Base-by-base conservation (phyloP, 2,797 vertebrate genomes). In the Danio kyathit region DNA sequence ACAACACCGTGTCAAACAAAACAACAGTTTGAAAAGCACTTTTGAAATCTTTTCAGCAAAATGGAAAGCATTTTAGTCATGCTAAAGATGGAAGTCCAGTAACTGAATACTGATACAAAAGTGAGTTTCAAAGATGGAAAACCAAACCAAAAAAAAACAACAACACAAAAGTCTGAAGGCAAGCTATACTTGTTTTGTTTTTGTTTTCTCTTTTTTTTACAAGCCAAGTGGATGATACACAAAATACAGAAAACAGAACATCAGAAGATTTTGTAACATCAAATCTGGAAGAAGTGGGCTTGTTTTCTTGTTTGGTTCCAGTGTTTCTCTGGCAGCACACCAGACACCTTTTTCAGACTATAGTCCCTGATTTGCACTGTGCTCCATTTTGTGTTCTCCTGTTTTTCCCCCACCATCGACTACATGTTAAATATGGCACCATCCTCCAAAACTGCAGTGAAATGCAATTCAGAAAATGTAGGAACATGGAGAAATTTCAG, bases 11-110 rank as follows among this genome's bases (percentile, higher is more conserved):
- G 93, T 93, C 90, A 94, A 93, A 95, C 94, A 89, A 94, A 93
- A 94, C 91, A 92, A 92, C 91, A 91, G 91, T 92, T 94, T 93
- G 91, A 94, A 94, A 94, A 94, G 94, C 93, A 95, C 90, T 94
- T 94, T 90, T 91, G 69, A 87, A 90, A 84, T 91, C 65, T 82
- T 85, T 92, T 94, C 90, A 94, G 89, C 90, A 73, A 91, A 92
- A 93, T 86, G 54, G 83, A 88, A 92, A 88, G 83, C 89, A 90
- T 91, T 89, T 91, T 91, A 93, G 91, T 90, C 94, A 95, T 94
- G 94, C 94, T 91, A 84, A 88, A 84, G 93, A 93, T 89, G 89
- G 84, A 88, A 90, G 86, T 92, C 91, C 88, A 90, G 89, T 88
- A 89, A 93, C 91, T 87, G 89, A 91, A 91, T 92, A 92, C 91